Base-by-base conservation (phyloP, 2,888 invertebrate genomes). In the Diabrotica balteata region DNA sequence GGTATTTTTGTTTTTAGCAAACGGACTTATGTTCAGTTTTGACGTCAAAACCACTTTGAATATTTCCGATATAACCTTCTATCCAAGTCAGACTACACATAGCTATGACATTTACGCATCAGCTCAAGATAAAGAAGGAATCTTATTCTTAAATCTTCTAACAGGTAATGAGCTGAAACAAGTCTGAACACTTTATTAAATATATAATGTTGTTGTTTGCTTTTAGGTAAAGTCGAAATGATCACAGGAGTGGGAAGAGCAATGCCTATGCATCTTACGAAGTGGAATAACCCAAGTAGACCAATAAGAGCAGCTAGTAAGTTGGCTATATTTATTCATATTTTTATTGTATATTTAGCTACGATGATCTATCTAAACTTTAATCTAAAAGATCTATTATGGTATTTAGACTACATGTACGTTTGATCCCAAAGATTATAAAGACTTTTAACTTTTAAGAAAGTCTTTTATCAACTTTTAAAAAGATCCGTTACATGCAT, bases 101-200 rank as follows among this genome's bases (percentile, higher is more conserved):
- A 90, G 91, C 68, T 92, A 92, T 79, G 92, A 93, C 80, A 85
- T 92, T 52, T 92, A 90, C 77, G 90, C 92, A 63, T 90, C 89
- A 67, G 89, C 91, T 8, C 88, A 88, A 75, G 90, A 91, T 79
- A 90, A 90, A 77, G 90, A 91, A 78, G 90, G 91, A 73, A 88
- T 92, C 72, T 86, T 92, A 53, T 91, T 90, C 79, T 84, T 93
- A 55, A 90, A 91, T 80, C 86, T 93, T 69, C 85, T 88, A 46
- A 88, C 90, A 76, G 91, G 91, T 86, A 83, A 32, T 32, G 2
- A 32, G 3, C 32, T 32, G 32, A 32, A 32, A 32, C 32, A 4
- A 32, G 32, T 32, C 32, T 32, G 32, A 4, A 32, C n/a, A 32
- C 32, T 32, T 32, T 4, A 5, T 32, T 32, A 32, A 32, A 32